Evolutionary conservation across 2,797 vertebrate species (phyloP).

Genomic region (Serranus cabrilla): DNA sequence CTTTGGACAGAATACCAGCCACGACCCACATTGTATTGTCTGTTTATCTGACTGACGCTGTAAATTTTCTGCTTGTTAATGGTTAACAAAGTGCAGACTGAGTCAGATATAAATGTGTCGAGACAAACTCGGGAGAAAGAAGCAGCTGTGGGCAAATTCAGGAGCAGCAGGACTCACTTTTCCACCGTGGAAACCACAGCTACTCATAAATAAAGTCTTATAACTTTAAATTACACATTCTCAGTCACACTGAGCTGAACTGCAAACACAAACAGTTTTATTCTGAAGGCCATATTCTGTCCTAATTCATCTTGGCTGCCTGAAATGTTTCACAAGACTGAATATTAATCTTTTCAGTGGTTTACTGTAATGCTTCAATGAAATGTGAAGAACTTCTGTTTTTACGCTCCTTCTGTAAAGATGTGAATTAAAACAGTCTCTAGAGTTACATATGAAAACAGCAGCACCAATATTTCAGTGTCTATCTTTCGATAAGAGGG

Average conservation of each 20-base stretch:
- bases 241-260: conserved; percentile 17
- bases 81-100: neutral
- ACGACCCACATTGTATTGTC: neutral
- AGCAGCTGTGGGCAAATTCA: conserved; percentile 32
- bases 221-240: neutral
- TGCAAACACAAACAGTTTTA: neutral
- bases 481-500: conserved; percentile 7
- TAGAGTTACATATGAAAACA: conserved; percentile 10
- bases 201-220: neutral
- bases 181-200: neutral
- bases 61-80: conserved; percentile 29
- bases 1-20: neutral
- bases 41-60: neutral
- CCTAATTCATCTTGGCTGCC: neutral
- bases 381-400: conserved; percentile 47
- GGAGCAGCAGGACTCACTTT: conserved; percentile 27
- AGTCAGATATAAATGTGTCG: conserved; percentile 13
- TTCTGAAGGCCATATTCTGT: neutral
- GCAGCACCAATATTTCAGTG: conserved; percentile 13
- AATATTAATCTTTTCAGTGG: neutral
- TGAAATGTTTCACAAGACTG: neutral
- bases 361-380: conserved; percentile 18
- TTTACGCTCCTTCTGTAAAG: conserved; percentile 12
- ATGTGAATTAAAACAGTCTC: conserved; percentile 3
- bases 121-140: conserved; percentile 4